Evolutionary conservation across 2,888 invertebrate genomes (phyloP).

Genomic region (Drosophila leonis): DNA sequence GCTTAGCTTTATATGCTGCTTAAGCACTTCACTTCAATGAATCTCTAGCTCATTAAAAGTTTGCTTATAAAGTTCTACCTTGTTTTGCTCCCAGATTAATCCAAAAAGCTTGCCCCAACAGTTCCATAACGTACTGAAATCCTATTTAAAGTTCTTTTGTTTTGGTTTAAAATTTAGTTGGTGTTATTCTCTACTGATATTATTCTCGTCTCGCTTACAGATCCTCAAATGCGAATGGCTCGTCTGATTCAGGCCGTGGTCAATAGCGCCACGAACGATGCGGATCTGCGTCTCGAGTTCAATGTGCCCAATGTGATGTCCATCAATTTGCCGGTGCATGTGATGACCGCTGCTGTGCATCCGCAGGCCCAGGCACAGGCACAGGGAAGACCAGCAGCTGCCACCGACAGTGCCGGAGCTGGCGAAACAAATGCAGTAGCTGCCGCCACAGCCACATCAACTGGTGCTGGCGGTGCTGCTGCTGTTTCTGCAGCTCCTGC

Average conservation of each 20-base stretch:
- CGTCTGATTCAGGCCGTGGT: constrained; percentile 84
- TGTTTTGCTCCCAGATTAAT: neutral
- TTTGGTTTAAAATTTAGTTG: neutral
- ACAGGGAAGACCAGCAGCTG: constrained; percentile 28
- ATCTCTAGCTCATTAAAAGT: too few species aligned
- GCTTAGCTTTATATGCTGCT: too few species aligned
- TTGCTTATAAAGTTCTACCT: neutral
- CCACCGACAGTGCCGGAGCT: constrained; percentile 57
- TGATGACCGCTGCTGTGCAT: constrained; percentile 87
- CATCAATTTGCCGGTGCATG: constrained; percentile 84
- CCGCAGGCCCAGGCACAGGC: constrained; percentile 62
- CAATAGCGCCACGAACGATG: constrained; percentile 83
- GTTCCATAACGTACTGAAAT: neutral
- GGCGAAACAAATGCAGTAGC: constrained; percentile 80
- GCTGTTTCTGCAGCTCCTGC: constrained; percentile 27
- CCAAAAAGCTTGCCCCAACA: neutral
- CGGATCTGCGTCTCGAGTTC: constrained; percentile 84
- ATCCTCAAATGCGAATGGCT: constrained; percentile 83
- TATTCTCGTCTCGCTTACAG: constrained; percentile 53
- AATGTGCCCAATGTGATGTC: constrained; percentile 83
- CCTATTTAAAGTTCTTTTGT: neutral
- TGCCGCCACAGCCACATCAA: constrained; percentile 16
- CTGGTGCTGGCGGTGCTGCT: constrained; percentile 34
- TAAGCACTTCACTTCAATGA: too few species aligned
- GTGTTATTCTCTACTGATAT: neutral